Base-by-base conservation (phyloP, 2,888 invertebrate genomes). In the Mythimna ferrago region DNA sequence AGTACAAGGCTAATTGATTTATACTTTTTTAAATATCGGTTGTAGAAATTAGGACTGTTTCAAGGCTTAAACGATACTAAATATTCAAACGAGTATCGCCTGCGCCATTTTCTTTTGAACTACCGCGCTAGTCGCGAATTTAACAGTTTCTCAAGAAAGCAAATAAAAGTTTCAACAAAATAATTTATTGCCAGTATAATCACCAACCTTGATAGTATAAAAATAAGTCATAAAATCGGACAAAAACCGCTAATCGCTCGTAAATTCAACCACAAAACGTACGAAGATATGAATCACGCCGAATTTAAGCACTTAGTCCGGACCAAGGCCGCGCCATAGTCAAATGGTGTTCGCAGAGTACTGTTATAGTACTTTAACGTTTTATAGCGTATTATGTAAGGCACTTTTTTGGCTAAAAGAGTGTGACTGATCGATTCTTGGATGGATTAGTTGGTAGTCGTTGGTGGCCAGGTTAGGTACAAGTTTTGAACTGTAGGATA, bases 231-330 rank as follows among this genome's bases (percentile, higher is more conserved):
- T 76, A 73, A 76, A 81, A 73, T 48, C 57, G 38, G 56, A 71
- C 51, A 64, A 66, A 72, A 73, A 60, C 35, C 83, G 79, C 74
- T 66, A 56, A 64, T 64, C 69, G 74, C 78, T 77, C 76, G 61
- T 81, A 71, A 76, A 83, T 86, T 81, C 14, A 2, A 44, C 76
- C 82, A 75, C 63, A 63, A 48, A 60, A 57, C 32, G 56, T 68
- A 57, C 57, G 38, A 67, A 71, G 74, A 80, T 83, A 89, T 92
- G 90, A 92, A 90, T 92, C 91, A 92, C 89, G 79, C 78, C 66
- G 80, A 87, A 88, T 90, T 89, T 85, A 88, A 87, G 85, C 89
- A 90, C 88, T 88, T 86, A 87, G 88, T 86, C 81, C 67, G 66
- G 38, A 58, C 60, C 85, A 91, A 92, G 92, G 91, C 85, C 84